Evolutionary conservation across 2,797 vertebrate species (phyloP).

Genomic region (Sebastes glaucus): DNA sequence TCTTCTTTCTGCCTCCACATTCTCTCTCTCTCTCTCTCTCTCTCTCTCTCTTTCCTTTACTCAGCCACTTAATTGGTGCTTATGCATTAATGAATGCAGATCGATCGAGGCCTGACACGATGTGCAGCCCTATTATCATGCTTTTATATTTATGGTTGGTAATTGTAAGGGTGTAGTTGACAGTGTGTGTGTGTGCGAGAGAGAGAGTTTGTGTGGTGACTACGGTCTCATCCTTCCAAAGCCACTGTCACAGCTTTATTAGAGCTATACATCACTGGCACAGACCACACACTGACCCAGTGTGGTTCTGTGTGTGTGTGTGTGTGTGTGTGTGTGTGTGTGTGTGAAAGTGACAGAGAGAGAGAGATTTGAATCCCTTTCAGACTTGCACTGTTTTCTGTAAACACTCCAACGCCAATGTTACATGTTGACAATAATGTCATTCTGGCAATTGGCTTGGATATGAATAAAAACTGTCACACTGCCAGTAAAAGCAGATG

Average conservation of each 20-base stretch:
- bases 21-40: neutral
- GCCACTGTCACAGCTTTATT: constrained; percentile 62
- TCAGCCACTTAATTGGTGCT: constrained; percentile 69
- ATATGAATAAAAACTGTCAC: neutral
- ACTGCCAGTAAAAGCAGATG: neutral
- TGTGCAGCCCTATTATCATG: constrained; percentile 57
- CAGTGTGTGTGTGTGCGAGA: neutral
- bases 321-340: neutral
- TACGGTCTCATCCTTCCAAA: constrained; percentile 43
- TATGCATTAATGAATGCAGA: constrained; percentile 72
- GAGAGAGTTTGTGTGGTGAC: neutral
- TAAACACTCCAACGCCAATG: neutral
- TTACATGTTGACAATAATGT: neutral
- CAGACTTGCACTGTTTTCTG: neutral
- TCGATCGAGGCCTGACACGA: constrained; percentile 60
- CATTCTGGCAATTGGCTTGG: neutral
- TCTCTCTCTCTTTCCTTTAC: neutral
- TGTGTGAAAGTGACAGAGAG: neutral
- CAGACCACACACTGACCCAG: constrained; percentile 14
- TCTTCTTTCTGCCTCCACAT: neutral
- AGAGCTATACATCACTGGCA: constrained; percentile 63
- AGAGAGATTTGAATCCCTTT: neutral
- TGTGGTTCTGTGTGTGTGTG: constrained; percentile 4
- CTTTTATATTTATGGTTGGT: constrained; percentile 65
- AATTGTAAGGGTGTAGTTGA: constrained; percentile 58